phyloP scores from a whole-genome alignment of 2,113 vertebrate species.

The Noctilio leporinus region DNA sequence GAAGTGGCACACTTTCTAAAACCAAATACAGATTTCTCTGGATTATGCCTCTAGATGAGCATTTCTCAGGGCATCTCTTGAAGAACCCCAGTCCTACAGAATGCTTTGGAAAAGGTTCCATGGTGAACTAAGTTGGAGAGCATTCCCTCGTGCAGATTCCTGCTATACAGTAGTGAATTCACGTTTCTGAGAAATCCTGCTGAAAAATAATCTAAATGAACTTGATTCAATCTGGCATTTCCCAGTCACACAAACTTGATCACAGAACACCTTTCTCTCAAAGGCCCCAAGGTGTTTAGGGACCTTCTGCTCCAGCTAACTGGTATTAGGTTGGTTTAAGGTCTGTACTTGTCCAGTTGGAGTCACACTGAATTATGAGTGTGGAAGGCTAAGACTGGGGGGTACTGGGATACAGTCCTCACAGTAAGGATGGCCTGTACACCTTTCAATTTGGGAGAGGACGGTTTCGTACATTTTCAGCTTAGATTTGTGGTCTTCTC shows the following conservation, averaged over 20 bases:
- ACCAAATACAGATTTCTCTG: background rate
- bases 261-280: background rate
- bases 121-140: background rate
- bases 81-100: background rate
- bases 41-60: background rate
- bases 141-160: background rate
- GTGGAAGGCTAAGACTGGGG: background rate
- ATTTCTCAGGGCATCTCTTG: background rate
- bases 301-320: background rate
- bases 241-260: background rate
- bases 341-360: background rate
- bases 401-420: background rate
- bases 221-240: background rate
- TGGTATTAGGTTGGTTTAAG: background rate
- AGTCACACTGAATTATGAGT: background rate
- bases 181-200: background rate
- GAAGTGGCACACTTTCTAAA: background rate
- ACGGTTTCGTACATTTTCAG: background rate
- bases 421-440: background rate
- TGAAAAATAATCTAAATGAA: background rate
- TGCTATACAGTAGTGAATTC: background rate
- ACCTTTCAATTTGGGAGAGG: background rate
- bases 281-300: background rate
- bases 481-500: background rate
- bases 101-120: background rate